A percentile compares a stretch with the other conserved stretches of the same genome.
Conservation (phyloP, 2,113 vertebrate genomes). For the Pteronura brasiliensis region DNA sequence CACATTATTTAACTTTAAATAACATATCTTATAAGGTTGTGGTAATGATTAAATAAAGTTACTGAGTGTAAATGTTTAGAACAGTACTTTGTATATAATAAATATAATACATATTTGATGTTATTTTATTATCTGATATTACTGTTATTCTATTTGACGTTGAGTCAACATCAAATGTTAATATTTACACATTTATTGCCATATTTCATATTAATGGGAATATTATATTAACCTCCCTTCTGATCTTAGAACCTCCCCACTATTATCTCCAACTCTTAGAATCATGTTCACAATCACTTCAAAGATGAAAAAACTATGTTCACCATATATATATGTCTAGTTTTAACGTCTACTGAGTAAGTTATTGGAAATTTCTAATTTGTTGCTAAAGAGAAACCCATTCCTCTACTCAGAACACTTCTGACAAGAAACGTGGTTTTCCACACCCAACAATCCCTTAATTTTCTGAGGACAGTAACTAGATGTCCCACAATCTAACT, state of each 20-base stretch:
- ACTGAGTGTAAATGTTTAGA: not conserved
- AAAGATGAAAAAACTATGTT: not conserved
- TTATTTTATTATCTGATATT: not conserved
- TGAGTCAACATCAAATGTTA: constrained; percentile 1
- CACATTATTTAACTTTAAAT: not conserved
- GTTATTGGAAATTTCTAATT: not conserved
- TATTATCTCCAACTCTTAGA: not conserved
- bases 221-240: not conserved
- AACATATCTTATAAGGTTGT: not conserved
- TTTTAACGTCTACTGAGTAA: not conserved
- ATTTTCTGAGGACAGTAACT: not conserved
- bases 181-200: not conserved
- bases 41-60: constrained; percentile 5
- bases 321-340: not conserved
- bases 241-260: not conserved
- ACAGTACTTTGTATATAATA: not conserved
- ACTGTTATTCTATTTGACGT: not conserved
- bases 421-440: not conserved
- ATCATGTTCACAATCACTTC: not conserved
- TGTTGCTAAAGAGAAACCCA: not conserved
- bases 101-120: not conserved
- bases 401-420: not conserved
- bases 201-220: not conserved
- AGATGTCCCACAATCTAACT: not conserved
- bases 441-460: not conserved